Evolutionary conservation across 2,113 vertebrate genomes (phyloP).

Genomic region (Felis catus): DNA sequence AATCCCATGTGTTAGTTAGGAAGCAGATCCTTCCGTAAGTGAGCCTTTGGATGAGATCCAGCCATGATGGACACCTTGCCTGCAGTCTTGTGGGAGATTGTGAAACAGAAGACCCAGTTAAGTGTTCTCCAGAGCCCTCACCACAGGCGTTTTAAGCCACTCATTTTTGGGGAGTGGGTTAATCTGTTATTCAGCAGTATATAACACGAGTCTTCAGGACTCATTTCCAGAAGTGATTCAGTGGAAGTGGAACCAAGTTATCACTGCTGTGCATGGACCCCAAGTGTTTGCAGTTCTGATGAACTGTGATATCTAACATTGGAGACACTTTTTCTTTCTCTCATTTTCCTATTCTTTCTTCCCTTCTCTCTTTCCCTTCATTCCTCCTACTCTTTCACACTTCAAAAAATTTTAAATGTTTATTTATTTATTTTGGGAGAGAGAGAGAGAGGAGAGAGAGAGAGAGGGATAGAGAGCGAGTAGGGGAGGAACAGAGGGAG

Average conservation of each 20-base stretch:
- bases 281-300: background rate
- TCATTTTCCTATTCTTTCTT: background rate
- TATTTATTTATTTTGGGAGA: too few relatives aligned
- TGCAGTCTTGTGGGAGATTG: background rate
- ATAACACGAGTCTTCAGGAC: background rate
- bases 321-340: background rate
- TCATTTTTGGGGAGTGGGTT: background rate
- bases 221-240: background rate
- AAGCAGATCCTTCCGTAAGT: background rate
- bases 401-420: background rate
- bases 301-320: background rate
- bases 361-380: background rate
- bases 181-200: background rate
- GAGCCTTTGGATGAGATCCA: background rate
- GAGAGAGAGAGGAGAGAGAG: too few relatives aligned
- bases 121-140: background rate
- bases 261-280: background rate
- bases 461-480: too few relatives aligned
- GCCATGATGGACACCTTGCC: background rate
- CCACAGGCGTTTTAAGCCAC: background rate
- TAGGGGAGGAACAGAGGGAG: too few relatives aligned
- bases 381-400: background rate
- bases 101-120: background rate
- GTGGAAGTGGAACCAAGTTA: background rate
- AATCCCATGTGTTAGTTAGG: background rate